These are phyloP conservation scores for Junonia oenone DNA, from an alignment of 2,888 invertebrate species.

Conservation along the genomic window DNA sequence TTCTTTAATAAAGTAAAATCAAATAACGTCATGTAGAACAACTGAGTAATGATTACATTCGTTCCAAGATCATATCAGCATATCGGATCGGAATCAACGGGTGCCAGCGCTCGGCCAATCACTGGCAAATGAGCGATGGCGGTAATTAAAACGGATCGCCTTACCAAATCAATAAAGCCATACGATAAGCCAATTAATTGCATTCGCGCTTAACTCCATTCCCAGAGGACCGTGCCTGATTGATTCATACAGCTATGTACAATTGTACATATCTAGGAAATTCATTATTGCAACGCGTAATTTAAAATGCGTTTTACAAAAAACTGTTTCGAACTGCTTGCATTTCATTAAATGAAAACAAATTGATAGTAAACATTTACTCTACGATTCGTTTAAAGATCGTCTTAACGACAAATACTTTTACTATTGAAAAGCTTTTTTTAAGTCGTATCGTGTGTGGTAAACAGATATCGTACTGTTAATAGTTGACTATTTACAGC, in stretches of 20 bases:
- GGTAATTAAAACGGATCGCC: slow-evolving; percentile 77
- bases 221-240: slow-evolving; percentile 50
- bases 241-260: slow-evolving; percentile 29
- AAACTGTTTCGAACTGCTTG: neutral
- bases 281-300: slow-evolving; percentile 20
- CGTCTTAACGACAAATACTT: no score
- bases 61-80: slow-evolving; percentile 19
- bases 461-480: slow-evolving; percentile 7
- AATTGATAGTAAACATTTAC: no score
- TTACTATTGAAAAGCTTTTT: no score
- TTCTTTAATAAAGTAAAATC: neutral
- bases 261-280: slow-evolving; percentile 28
- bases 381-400: no score
- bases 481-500: slow-evolving; percentile 37
- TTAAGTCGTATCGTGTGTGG: slow-evolving; percentile 30
- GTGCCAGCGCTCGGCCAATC: slow-evolving; percentile 50
- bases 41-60: slow-evolving; percentile 5
- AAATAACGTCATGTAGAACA: neutral
- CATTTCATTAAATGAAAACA: no score
- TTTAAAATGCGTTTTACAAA: slow-evolving; percentile 2
- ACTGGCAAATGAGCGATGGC: slow-evolving; percentile 69
- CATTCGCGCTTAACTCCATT: slow-evolving; percentile 53
- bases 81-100: slow-evolving; percentile 16
- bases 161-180: slow-evolving; percentile 73
- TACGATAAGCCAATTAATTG: slow-evolving; percentile 77